Percentiles rank a stretch among this genome's conserved stretches.
These are phyloP conservation scores for Musca domestica DNA, from an alignment of 1,140 invertebrate genomes.

Conservation along the genomic window DNA sequence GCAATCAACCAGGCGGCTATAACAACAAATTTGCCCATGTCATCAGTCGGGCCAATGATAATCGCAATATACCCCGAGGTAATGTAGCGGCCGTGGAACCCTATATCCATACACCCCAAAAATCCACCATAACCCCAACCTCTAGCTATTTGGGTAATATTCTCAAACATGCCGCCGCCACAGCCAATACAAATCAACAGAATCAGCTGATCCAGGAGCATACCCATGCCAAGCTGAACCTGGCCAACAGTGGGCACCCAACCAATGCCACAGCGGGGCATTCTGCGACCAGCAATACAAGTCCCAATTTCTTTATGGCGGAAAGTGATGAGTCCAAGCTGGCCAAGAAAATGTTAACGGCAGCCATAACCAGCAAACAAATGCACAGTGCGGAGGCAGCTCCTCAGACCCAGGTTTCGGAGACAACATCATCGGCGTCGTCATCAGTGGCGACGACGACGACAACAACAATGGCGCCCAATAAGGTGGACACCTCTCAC, in stretches of 20 bases:
- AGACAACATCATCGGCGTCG: conserved; percentile 22
- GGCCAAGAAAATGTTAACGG: conserved; percentile 45
- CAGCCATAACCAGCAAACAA: conserved; percentile 35
- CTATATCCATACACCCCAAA: conserved; percentile 78
- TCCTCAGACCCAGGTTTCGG: conserved; percentile 8
- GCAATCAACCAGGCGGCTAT: conserved; percentile 2
- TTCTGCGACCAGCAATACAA: not conserved
- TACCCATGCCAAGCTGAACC: conserved; percentile 42
- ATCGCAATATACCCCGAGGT: conserved; percentile 55
- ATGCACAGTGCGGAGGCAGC: not conserved
- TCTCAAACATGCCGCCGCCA: conserved; percentile 45
- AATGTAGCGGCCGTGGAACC: conserved; percentile 88
- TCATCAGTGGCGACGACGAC: conserved; percentile 28
- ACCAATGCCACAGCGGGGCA: conserved; percentile 21
- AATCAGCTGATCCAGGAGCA: conserved; percentile 50
- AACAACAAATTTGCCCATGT: conserved; percentile 31
- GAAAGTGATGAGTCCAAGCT: conserved; percentile 52
- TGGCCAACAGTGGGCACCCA: conserved; percentile 7
- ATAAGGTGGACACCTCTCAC: conserved; percentile 46
- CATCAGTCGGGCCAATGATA: conserved; percentile 31
- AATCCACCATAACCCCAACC: conserved; percentile 45
- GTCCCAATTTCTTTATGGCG: conserved; percentile 32
- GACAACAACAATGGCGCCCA: conserved; percentile 28
- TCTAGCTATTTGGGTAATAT: conserved; percentile 36
- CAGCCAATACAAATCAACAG: conserved; percentile 48